Percentiles rank a stretch among this genome's conserved stretches.
phyloP scores from a whole-genome alignment of 2,113 vertebrate genomes.

The Saguinus midas region DNA sequence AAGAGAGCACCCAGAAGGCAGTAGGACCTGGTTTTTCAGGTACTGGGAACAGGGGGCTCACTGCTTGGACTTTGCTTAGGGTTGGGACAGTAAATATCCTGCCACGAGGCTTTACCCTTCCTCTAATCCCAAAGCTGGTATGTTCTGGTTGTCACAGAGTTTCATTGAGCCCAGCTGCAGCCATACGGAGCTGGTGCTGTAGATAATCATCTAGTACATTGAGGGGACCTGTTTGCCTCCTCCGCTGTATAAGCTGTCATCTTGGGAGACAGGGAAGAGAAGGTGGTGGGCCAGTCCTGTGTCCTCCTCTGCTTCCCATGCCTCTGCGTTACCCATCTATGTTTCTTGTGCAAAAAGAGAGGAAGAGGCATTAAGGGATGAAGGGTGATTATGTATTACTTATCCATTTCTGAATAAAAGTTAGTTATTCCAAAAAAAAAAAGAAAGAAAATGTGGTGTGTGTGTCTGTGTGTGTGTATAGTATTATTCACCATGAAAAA shows the following conservation, averaged over 20 bases:
- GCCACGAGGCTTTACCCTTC: background rate
- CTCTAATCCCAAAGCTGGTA: background rate
- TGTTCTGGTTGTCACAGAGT: background rate
- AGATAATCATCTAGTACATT: accelerated
- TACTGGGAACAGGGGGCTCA: background rate
- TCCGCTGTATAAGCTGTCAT: background rate
- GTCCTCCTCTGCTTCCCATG: background rate
- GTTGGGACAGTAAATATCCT: background rate
- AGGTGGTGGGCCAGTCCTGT: background rate
- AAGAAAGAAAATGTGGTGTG: too few species aligned
- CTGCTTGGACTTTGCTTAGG: background rate
- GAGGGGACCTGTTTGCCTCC: background rate
- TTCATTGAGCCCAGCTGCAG: background rate
- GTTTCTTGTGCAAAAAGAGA: constrained; percentile 52
- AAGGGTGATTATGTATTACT: too few species aligned
- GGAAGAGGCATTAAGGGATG: too few species aligned
- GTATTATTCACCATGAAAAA: background rate
- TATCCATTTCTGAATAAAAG: too few species aligned
- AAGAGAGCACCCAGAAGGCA: background rate
- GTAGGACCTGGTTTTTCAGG: background rate
- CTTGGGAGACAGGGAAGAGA: background rate
- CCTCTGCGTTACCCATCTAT: background rate
- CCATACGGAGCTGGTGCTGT: background rate
- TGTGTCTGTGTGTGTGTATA: background rate
- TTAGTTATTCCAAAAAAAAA: too few species aligned